Evolutionary conservation across 2,113 vertebrate genomes (phyloP).

Genomic region (Neomonachus schauinslandi): DNA sequence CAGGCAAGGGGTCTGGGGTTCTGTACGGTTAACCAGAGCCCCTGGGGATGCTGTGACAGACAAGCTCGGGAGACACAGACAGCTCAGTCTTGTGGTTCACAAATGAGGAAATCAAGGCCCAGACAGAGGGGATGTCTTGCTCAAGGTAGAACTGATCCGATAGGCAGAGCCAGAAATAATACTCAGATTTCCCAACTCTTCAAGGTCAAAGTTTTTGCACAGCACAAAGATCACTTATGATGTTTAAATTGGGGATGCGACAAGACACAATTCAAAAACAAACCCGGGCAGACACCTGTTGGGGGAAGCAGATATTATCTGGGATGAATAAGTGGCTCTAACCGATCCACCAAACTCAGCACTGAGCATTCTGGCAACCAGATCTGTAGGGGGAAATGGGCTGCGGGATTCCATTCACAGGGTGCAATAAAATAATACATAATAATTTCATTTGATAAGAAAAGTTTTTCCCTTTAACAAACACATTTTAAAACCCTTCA

Average conservation of each 20-base stretch:
- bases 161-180: constrained; percentile 12
- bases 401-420: background rate
- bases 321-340: too few relatives aligned
- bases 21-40: background rate
- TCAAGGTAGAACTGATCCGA: constrained; percentile 4
- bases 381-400: background rate
- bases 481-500: background rate
- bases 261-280: background rate
- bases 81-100: background rate
- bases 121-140: background rate
- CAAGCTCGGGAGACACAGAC: background rate
- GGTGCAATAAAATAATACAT: background rate
- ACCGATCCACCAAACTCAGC: background rate
- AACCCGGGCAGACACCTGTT: background rate
- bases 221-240: background rate
- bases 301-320: background rate
- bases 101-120: constrained; percentile 7
- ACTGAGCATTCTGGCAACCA: background rate
- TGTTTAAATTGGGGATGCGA: background rate
- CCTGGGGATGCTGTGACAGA: background rate
- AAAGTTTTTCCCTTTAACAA: background rate
- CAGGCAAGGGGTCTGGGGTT: background rate
- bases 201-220: background rate
- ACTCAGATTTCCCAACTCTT: background rate
- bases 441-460: background rate